phyloP scores from a whole-genome alignment of 2,888 invertebrate species.

The Apamea monoglypha region DNA sequence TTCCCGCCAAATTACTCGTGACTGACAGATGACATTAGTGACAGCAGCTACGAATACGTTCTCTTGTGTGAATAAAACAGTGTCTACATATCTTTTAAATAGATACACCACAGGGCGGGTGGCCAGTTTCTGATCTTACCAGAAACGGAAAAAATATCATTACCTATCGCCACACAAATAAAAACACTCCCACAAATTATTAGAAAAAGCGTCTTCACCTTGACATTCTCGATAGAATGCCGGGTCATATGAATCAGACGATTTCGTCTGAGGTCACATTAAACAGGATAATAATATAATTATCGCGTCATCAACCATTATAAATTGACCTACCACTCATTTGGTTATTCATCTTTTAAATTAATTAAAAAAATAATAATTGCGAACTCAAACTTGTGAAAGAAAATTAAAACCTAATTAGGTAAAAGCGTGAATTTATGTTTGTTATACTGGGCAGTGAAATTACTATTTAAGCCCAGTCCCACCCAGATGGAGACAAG shows the following conservation, averaged over 20 bases:
- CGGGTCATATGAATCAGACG: constrained; percentile 59
- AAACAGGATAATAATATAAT: constrained; percentile 53
- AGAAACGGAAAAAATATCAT: neutral
- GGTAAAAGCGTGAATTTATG: too few relatives aligned
- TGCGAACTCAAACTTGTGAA: too few relatives aligned
- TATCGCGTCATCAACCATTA: constrained; percentile 37
- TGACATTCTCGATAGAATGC: constrained; percentile 64
- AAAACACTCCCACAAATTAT: constrained; percentile 8
- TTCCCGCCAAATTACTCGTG: too few relatives aligned
- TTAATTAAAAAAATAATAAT: neutral
- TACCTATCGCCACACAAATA: constrained; percentile 1
- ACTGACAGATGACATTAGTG: too few relatives aligned
- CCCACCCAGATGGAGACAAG: too few relatives aligned
- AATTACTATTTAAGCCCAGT: too few relatives aligned
- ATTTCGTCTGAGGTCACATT: constrained; percentile 49
- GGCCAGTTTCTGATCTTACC: neutral
- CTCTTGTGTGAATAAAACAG: too few relatives aligned
- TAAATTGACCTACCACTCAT: constrained; percentile 30
- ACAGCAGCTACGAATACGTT: too few relatives aligned
- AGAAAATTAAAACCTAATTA: too few relatives aligned
- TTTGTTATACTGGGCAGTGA: too few relatives aligned
- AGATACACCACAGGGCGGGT: neutral
- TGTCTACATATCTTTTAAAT: too few relatives aligned
- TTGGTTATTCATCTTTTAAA: constrained; percentile 33
- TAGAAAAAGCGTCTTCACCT: constrained; percentile 48